Percentiles rank a stretch among this genome's conserved stretches.
These are phyloP conservation scores for Myodes glareolus DNA, from an alignment of 2,113 vertebrate genomes.

Conservation along the genomic window DNA sequence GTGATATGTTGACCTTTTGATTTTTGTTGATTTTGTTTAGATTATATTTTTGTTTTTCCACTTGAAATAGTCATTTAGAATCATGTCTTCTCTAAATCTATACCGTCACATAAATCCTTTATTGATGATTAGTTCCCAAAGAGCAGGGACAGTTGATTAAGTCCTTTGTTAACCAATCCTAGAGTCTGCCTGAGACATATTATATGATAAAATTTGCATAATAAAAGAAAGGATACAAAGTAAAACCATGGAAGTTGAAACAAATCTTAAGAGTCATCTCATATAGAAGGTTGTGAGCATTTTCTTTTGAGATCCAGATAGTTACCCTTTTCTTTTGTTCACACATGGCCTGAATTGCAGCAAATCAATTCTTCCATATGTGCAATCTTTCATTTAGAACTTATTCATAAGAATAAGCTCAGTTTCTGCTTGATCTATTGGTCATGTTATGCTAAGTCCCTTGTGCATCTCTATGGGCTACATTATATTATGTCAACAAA, in stretches of 20 bases:
- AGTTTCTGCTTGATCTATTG: neutral
- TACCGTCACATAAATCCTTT: neutral
- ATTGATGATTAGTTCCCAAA: neutral
- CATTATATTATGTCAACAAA: neutral
- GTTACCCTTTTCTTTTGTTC: neutral
- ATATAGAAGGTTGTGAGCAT: neutral
- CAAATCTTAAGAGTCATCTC: neutral
- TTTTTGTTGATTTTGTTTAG: neutral
- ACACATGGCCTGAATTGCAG: neutral
- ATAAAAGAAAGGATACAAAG: neutral
- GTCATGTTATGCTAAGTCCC: neutral
- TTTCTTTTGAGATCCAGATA: neutral
- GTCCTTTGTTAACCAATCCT: neutral
- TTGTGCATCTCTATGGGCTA: neutral
- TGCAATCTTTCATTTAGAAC: neutral
- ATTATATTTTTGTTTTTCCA: neutral
- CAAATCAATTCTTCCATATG: neutral
- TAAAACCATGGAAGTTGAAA: neutral
- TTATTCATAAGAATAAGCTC: neutral
- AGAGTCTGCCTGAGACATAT: neutral
- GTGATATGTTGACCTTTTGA: neutral
- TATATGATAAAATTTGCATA: neutral
- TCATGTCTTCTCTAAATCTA: neutral
- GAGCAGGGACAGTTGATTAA: neutral
- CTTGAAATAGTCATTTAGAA: neutral